Percentiles rank a stretch among this genome's conserved stretches.
These are phyloP conservation scores for Drosophila greeni DNA, from an alignment of 2,888 invertebrate genomes.

Conservation along the genomic window DNA sequence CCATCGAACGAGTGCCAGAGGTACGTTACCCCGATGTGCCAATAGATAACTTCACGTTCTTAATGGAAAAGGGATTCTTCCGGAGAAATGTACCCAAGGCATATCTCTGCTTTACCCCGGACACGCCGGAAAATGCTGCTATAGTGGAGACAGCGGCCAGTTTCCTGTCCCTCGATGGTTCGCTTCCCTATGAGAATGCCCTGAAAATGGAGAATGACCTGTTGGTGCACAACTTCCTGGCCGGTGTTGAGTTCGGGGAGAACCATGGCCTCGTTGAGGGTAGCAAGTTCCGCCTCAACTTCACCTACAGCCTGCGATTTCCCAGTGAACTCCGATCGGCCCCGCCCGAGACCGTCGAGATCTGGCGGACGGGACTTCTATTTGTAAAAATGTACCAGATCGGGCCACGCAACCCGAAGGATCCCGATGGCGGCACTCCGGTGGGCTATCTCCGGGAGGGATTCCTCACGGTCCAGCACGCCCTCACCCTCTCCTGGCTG, in stretches of 20 bases:
- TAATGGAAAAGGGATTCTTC: too few species aligned
- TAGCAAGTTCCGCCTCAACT: constrained; percentile 76
- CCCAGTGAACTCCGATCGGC: constrained; percentile 81
- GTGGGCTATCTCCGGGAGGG: constrained; percentile 82
- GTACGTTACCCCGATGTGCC: not conserved
- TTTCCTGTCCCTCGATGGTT: constrained; percentile 33
- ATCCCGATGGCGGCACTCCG: constrained; percentile 80
- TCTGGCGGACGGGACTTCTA: constrained; percentile 84
- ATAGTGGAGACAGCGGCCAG: constrained; percentile 56
- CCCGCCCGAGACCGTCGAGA: constrained; percentile 23
- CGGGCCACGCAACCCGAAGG: constrained; percentile 82
- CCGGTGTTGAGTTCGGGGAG: constrained; percentile 81
- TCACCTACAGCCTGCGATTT: constrained; percentile 81
- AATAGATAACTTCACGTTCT: not conserved
- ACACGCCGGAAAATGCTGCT: constrained; percentile 9
- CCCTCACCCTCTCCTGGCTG: constrained; percentile 78
- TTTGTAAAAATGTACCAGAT: constrained; percentile 82
- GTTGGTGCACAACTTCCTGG: constrained; percentile 56
- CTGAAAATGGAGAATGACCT: constrained; percentile 34
- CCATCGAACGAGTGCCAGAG: too few species aligned
- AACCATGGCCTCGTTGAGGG: not conserved
- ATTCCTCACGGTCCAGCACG: constrained; percentile 83
- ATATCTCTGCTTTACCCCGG: constrained; percentile 79
- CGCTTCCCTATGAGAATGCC: constrained; percentile 2
- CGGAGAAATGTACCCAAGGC: constrained; percentile 15